These are phyloP conservation scores for rabbit (Oryctolagus cuniculus) DNA, from an alignment of 2,113 vertebrate species.

Conservation along the genomic window DNA sequence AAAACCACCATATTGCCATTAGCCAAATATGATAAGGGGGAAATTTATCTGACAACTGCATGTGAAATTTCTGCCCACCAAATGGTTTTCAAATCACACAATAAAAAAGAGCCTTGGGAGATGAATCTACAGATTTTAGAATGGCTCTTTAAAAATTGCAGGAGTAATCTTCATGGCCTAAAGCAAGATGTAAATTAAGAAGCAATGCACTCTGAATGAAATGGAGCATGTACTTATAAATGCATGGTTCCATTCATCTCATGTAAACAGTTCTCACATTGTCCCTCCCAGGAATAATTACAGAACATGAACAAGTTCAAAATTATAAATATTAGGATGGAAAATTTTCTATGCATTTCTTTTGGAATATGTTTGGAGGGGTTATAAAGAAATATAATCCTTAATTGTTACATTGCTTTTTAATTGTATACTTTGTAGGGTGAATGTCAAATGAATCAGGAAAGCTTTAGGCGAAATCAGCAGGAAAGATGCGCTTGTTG, in stretches of 20 bases:
- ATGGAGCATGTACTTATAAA: slow-evolving; percentile 85
- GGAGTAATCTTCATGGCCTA: slow-evolving; percentile 83
- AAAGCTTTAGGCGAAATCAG: slow-evolving; percentile 77
- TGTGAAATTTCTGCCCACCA: slow-evolving; percentile 83
- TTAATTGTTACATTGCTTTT: slow-evolving; percentile 76
- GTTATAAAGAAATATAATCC: slow-evolving; percentile 54
- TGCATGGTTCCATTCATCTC: slow-evolving; percentile 87
- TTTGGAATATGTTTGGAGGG: slow-evolving; percentile 50
- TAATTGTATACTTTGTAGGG: slow-evolving; percentile 73
- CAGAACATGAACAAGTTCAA: slow-evolving; percentile 66
- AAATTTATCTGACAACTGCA: slow-evolving; percentile 84
- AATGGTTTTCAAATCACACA: slow-evolving; percentile 83
- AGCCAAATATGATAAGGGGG: slow-evolving; percentile 82
- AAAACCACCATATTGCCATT: slow-evolving; percentile 74
- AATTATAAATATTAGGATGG: slow-evolving; percentile 76
- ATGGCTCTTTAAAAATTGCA: slow-evolving; percentile 81
- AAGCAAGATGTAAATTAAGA: slow-evolving; percentile 89
- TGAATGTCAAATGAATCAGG: slow-evolving; percentile 77
- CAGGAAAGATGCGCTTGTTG: slow-evolving; percentile 43
- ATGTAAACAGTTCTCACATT: slow-evolving; percentile 82
- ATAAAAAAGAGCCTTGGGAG: slow-evolving; percentile 82
- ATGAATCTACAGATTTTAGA: slow-evolving; percentile 84
- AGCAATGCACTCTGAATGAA: slow-evolving; percentile 84
- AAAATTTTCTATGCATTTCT: slow-evolving; percentile 50
- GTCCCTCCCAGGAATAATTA: slow-evolving; percentile 84